Evolutionary conservation across 2,888 invertebrate species (phyloP), one percentile per base, ranked within the genome.

Genomic region (Drosophila monieri): DNA sequence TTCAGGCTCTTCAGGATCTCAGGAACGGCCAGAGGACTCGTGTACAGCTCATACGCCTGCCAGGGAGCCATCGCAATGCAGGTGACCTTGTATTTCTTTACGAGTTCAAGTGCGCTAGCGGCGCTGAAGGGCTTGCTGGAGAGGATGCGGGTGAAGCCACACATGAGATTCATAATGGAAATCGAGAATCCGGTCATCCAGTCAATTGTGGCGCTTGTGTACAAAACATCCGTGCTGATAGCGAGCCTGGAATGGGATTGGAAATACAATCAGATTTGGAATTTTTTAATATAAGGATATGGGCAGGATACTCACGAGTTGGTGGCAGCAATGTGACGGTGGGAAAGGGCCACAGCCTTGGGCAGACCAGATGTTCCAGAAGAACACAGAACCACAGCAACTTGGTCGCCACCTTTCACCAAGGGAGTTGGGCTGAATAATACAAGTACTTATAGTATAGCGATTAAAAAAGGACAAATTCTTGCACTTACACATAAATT

Each of bases 311-410:
- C 78, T 77, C 51, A 79, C 79, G 64, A 30, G 8, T 76, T 49
- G 4, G 60, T 52, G 6, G 46, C 27, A 8, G 49, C 48, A 0
- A 73, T 35, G 6, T 67, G 62, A 0, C 73, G 66, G 43, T 85
- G 79, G 9, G 81, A 80, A 1, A 88, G 12, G 1, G 68, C 55
- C 14, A 88, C 83, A 1, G 83, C 83, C 60, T 89, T 89, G 21
- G 88, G 80, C 10, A 74, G 1, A 5, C 89, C 89, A 0, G 83
- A 70, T 4, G 88, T 85, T 27, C 89, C 89, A 3, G 88, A 88
- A 1, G 89, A 88, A 56, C 87, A 81, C 6, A 89, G 32, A 44
- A 89, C 77, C 6, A 68, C 70, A 0, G 78, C 79, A 0, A 67
- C 67, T 21, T 85, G 79, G 48, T 79, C 76, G 1, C 64, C 66